phyloP scores from a whole-genome alignment of 1,140 invertebrate species.

The Calliphora vicina region DNA sequence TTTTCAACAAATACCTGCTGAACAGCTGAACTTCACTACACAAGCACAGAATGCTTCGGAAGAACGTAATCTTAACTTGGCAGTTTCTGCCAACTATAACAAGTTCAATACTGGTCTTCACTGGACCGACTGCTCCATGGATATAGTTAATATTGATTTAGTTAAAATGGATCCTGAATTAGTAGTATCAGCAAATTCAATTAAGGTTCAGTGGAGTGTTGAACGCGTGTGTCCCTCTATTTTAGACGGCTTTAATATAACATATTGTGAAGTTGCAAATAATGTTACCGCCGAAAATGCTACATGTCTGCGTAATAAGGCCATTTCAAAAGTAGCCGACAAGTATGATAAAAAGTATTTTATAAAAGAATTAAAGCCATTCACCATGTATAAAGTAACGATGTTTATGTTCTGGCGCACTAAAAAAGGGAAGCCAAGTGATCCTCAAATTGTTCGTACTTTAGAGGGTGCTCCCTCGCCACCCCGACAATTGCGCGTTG shows the following conservation, averaged over 20 bases:
- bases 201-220: constrained; percentile 53
- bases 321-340: not conserved
- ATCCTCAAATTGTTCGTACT: constrained; percentile 30
- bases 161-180: constrained; percentile 54
- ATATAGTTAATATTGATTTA: constrained; percentile 49
- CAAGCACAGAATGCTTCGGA: constrained; percentile 36
- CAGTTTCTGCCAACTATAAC: constrained; percentile 55
- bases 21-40: constrained; percentile 47
- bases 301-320: not conserved
- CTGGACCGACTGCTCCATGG: constrained; percentile 52
- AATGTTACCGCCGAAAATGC: constrained; percentile 19
- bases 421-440: constrained; percentile 37
- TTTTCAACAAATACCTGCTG: constrained; percentile 46
- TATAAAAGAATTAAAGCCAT: constrained; percentile 36
- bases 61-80: constrained; percentile 46
- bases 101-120: constrained; percentile 52
- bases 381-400: constrained; percentile 30
- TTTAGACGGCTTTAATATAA: constrained; percentile 54
- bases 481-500: constrained; percentile 24
- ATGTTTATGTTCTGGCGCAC: constrained; percentile 39
- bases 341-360: constrained; percentile 35
- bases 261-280: constrained; percentile 48
- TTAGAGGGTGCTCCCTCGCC: constrained; percentile 36
- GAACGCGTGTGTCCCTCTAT: constrained; percentile 52
- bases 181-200: constrained; percentile 39